Evolutionary conservation across 1,140 invertebrate species (phyloP).

Genomic region (Pseudomyrmex cubaensis): DNA sequence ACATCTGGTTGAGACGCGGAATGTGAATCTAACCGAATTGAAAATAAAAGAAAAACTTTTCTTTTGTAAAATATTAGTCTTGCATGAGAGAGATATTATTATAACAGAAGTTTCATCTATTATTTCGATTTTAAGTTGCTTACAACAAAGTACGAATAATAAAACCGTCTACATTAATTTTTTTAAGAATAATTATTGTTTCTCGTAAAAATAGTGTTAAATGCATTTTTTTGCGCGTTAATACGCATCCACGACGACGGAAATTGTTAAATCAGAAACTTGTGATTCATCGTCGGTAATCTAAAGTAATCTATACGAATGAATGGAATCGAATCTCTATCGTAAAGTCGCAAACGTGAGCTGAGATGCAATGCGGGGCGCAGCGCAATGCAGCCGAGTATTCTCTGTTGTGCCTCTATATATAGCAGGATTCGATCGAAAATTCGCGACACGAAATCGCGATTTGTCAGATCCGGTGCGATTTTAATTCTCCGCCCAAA

Average conservation of each 20-base stretch:
- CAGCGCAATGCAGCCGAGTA: neutral
- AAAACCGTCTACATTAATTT: too few relatives aligned
- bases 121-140: too few relatives aligned
- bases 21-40: neutral
- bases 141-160: too few relatives aligned
- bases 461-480: slow-evolving; percentile 13
- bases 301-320: slow-evolving; percentile 2
- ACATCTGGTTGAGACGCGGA: neutral
- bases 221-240: neutral
- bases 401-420: neutral
- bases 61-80: neutral
- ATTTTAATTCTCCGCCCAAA: slow-evolving; percentile 22
- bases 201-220: neutral
- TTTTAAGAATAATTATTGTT: too few relatives aligned
- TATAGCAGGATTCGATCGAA: neutral
- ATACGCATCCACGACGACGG: neutral
- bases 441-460: slow-evolving; percentile 23
- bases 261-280: slow-evolving; percentile 7
- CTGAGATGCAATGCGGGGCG: neutral
- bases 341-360: slow-evolving; percentile 27
- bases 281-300: neutral
- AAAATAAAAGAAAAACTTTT: neutral
- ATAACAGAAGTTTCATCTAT: too few relatives aligned
- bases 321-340: slow-evolving; percentile 16
- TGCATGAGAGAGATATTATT: too few relatives aligned